Base-by-base conservation (phyloP, 2,113 vertebrate genomes). In the Scolopax mira region DNA sequence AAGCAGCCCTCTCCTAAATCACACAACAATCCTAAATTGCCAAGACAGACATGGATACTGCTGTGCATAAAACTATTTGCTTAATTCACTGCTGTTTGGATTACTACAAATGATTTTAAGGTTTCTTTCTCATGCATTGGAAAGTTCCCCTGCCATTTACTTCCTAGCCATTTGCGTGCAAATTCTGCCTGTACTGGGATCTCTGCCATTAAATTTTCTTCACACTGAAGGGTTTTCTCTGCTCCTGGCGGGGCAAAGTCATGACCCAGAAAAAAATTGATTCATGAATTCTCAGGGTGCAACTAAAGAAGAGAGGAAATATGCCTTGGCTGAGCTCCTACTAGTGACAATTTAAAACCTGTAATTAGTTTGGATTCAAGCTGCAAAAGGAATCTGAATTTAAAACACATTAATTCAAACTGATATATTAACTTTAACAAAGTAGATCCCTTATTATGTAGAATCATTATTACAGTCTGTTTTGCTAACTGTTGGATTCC, bases 261-360 rank as follows among this genome's bases (percentile, higher is more conserved):
- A 97, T 98, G 98, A 98, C 98, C 97, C 98, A 98, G 97, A 98
- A 98, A 98, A 98, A 98, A 98, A 98, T 98, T 98, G 98, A 98
- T 98, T 98, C 97, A 98, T 97, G 97, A 98, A 98, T 98, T 98
- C 97, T 98, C 97, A 97, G 96, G 97, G 96, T 97, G 96, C 97
- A 97, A 97, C 97, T 96, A 97, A 97, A 98, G 97, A 97, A 96
- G 97, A 97, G 97, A 98, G 95, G 93, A 97, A 98, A 98, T 98
- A 98, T 97, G 98, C 96, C 97, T 97, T 98, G 97, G 97, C 98
- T 97, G 97, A 97, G 97, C 97, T 98, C 98, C 96, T 97, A 96
- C 97, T 97, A 97, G 97, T 98, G 98, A 98, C 98, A 98, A 98
- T 98, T 98, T 98, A 97, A 98, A 98, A 98, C 98, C 98, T 98